Conservation (phyloP, 1,140 invertebrate species). For the Zaprionus camerounensis region DNA sequence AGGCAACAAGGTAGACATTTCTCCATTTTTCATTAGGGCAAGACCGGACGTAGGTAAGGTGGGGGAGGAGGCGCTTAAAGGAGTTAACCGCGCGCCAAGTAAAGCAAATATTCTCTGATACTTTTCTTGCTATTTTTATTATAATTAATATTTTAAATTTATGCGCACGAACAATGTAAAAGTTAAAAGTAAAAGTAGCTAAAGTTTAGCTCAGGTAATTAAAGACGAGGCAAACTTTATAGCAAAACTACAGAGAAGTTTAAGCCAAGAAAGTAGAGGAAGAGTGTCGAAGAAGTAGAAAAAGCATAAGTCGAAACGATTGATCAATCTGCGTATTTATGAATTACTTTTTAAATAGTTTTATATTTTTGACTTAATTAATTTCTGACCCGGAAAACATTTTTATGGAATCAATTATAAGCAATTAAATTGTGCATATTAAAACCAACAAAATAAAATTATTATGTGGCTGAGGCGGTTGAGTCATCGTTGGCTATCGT, state of each 20-base stretch:
- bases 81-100: slow-evolving; percentile 36
- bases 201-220: slow-evolving; percentile 12
- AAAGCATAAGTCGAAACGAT: neutral
- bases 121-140: slow-evolving; percentile 20
- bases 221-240: neutral
- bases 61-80: slow-evolving; percentile 16
- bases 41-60: slow-evolving; percentile 16
- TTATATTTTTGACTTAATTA: slow-evolving; percentile 47
- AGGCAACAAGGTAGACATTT: slow-evolving; percentile 37
- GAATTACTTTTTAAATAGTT: slow-evolving; percentile 16
- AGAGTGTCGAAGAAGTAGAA: neutral
- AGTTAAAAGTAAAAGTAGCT: slow-evolving; percentile 3
- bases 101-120: slow-evolving; percentile 32
- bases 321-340: neutral
- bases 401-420: slow-evolving; percentile 58
- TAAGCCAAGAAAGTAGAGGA: neutral
- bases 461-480: slow-evolving; percentile 19
- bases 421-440: slow-evolving; percentile 66
- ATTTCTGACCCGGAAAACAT: slow-evolving; percentile 38
- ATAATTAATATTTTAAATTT: slow-evolving; percentile 37
- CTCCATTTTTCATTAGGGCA: slow-evolving; percentile 64
- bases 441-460: slow-evolving; percentile 31
- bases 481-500: slow-evolving; percentile 40
- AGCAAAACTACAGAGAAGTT: neutral
- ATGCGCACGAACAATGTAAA: slow-evolving; percentile 17